Evolutionary conservation across 35 echinoderm and acorn worm genomes (phyloP).

Genomic region (Lytechinus variegatus): DNA sequence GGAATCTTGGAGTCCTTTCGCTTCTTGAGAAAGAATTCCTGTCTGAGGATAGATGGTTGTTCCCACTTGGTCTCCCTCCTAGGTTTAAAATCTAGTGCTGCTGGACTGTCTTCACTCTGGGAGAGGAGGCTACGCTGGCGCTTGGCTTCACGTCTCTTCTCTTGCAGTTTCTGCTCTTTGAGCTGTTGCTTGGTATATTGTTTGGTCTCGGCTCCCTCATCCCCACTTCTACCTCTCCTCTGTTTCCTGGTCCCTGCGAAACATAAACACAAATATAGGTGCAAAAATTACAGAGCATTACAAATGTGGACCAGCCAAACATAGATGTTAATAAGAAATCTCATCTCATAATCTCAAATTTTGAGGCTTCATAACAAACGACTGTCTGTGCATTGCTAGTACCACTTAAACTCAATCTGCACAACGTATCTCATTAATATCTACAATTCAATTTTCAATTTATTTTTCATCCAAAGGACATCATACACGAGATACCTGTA

Average conservation of each 20-base stretch:
- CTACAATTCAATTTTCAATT: neutral
- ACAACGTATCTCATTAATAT: neutral
- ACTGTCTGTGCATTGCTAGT: neutral
- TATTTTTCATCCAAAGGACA: neutral
- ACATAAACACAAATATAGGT: neutral
- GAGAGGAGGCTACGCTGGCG: slow-evolving; percentile 37
- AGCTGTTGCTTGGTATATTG: slow-evolving; percentile 11
- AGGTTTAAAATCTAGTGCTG: neutral
- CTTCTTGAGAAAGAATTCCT: neutral
- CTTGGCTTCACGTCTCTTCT: slow-evolving; percentile 44
- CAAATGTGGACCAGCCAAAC: too few relatives aligned
- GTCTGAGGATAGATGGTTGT: slow-evolving; percentile 2
- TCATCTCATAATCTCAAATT: neutral
- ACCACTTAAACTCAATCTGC: neutral
- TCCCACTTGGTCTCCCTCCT: neutral
- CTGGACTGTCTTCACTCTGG: neutral
- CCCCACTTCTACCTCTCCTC: neutral
- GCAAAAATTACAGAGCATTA: too few relatives aligned
- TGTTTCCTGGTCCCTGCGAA: neutral
- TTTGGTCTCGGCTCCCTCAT: slow-evolving; percentile 16
- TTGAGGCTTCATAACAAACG: neutral
- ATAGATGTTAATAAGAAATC: neutral
- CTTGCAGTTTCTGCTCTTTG: slow-evolving; percentile 36
- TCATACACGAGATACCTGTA: too few relatives aligned
- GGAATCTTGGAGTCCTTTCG: neutral